phyloP scores from a whole-genome alignment of 2,888 invertebrate species.

The Cheiracanthium punctorium region DNA sequence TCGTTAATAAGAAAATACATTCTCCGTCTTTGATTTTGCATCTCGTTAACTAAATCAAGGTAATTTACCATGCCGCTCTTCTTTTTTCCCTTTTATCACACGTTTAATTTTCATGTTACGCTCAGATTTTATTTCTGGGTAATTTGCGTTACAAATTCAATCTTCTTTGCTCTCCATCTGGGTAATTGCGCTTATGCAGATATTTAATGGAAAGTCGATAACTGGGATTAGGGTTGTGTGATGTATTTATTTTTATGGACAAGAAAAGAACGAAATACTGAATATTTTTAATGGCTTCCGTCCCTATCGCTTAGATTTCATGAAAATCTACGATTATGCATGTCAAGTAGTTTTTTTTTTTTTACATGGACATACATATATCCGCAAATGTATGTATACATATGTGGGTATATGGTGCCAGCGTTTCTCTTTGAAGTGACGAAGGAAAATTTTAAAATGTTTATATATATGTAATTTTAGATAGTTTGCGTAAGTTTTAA shows the following conservation, averaged over 20 bases:
- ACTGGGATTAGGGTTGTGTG: background rate
- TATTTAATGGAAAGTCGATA: slow-evolving; percentile 5
- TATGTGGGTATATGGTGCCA: too few species aligned
- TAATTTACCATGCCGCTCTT: background rate
- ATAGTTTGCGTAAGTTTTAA: too few species aligned
- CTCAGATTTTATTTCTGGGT: slow-evolving; percentile 1
- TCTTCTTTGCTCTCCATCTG: background rate
- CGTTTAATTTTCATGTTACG: background rate
- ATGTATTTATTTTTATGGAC: background rate
- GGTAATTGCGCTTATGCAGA: slow-evolving; percentile 9
- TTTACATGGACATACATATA: too few species aligned
- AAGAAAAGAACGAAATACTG: background rate
- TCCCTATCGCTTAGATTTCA: too few species aligned
- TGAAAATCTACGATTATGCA: too few species aligned
- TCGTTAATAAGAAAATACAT: background rate
- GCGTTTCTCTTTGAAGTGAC: too few species aligned
- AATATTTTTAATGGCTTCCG: background rate
- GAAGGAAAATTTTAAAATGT: too few species aligned
- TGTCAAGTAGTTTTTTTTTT: too few species aligned
- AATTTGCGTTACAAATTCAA: slow-evolving; percentile 15
- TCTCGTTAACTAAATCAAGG: background rate
- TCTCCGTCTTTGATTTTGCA: background rate
- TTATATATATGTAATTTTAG: too few species aligned
- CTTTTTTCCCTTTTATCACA: background rate
- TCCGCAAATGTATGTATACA: too few species aligned